Base-by-base conservation (phyloP, 2,888 invertebrate genomes). In the Pogonocherus hispidulus region DNA sequence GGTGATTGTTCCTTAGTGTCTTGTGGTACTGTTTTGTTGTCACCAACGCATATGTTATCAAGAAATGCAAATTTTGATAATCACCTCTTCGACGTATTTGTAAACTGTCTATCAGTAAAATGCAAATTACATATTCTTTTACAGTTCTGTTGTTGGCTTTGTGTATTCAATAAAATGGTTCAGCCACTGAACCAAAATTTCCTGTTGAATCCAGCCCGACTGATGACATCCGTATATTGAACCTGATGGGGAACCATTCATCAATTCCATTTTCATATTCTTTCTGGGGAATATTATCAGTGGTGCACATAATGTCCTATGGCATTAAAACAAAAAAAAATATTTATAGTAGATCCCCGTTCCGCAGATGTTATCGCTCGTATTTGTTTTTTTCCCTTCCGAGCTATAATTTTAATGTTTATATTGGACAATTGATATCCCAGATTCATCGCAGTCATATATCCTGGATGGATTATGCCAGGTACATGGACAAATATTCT, bases 201-300 rank as follows among this genome's bases (percentile, higher is more conserved):
- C 60, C 23, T 70, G 51, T 67, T 81, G 80, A 19, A 83, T 79
- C 81, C 81, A 83, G 37, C 82, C 44, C n/a, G 32, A 32, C 32
- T 2, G 32, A 6, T 18, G 44, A 44, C 4, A 44, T 44, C n/a
- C 44, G 80, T 6, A 60, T 11, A 47, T 70, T 16, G 77, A 59
- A 47, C 77, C 78, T 41, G 76, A 69, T 47, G 80, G 82, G 19
- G 78, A 79, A 22, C 75, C 78, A 62, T 81, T 73, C 54, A 79
- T 65, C 14, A 82, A 62, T 20, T 80, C 74, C 0, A 59, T 63
- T 27, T 80, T 80, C 76, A 79, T 78, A 32, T 79, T 76, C 57
- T 80, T 78, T 3, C 82, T 54, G 1, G 76, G 74, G 67, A 81
- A 84, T 52, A 83, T 79, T 22, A 83, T 71, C 8, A 78, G 63